Percentiles rank a stretch among this genome's conserved stretches.
Conservation (phyloP, 2,113 vertebrate genomes). For the Orycteropus afer region DNA sequence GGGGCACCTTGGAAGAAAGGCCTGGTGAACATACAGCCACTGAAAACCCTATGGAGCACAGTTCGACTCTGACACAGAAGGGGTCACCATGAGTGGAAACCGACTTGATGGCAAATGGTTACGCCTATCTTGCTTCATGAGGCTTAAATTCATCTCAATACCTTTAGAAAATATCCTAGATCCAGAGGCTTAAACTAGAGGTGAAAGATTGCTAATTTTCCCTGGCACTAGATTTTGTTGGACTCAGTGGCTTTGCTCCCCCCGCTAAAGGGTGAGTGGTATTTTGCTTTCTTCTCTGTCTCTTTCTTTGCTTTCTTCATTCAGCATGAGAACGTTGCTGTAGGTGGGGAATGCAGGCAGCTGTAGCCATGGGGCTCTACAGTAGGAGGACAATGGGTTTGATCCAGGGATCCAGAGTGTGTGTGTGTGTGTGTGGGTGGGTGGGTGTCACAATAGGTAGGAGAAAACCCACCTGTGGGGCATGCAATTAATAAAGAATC, state of each 20-base stretch:
- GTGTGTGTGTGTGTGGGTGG: background rate
- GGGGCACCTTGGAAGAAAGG: too few relatives aligned
- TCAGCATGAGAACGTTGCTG: background rate
- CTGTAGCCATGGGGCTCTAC: accelerated
- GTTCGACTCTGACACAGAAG: too few relatives aligned
- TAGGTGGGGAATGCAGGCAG: background rate
- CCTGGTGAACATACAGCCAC: too few relatives aligned
- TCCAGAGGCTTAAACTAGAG: background rate
- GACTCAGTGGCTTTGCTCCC: accelerated
- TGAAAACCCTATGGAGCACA: too few relatives aligned
- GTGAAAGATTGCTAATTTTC: accelerated
- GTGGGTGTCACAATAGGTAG: background rate
- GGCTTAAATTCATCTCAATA: too few relatives aligned
- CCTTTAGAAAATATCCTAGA: background rate
- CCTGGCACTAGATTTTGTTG: background rate
- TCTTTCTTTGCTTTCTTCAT: background rate
- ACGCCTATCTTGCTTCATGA: background rate
- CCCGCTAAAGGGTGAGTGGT: background rate
- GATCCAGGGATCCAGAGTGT: background rate
- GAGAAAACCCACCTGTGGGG: background rate
- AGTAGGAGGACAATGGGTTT: background rate
- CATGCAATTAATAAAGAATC: too few relatives aligned
- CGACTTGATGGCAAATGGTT: too few relatives aligned
- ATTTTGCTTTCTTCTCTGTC: background rate
- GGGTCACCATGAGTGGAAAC: too few relatives aligned